Evolutionary conservation across 1,140 invertebrate species (phyloP), one percentile per base, ranked within the genome.

Genomic region (Calephelis nemesis): DNA sequence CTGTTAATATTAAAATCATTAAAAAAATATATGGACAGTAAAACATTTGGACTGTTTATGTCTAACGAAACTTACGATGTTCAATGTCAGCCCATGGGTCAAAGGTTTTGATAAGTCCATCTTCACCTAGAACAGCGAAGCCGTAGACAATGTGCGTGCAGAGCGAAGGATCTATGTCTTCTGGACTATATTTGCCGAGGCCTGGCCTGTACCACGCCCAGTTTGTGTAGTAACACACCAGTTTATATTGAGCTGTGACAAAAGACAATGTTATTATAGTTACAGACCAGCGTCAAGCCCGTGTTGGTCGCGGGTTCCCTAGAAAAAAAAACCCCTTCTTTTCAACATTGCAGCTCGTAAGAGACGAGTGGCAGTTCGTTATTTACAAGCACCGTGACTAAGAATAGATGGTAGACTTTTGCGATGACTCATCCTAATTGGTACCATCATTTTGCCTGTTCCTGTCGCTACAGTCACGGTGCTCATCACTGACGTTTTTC

Each of bases 91-190:
- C 96, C 97, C 97, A 98, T 4, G 96, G 95, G 87, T 98, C 97
- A 78, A 97, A 96, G 0, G 96, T 95, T 75, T 95, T 96, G 47
- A 98, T 95, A 0, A 98, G 87, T 10, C 95, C 94, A 0, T 96
- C 95, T 64, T 94, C 94, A 74, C 97, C 96, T 19, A 98, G 84
- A 2, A 97, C 96, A 2, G 97, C 97, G 82, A 98, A 98, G 30
- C 97, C 97, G 79, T 98, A 98, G 1, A 98, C 94, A 63, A 98
- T 95, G 78, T 98, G 98, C 0, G 97, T 98, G 79, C 97, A 98
- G 0, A 98, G 92, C 48, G 95, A 94, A 1, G 96, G 93, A 82
- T 98, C 96, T 19, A 98, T 98, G 74, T 97, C 94, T 80, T 97
- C 96, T 0, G 97, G 97, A 1, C 94, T 87, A 74, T 96, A 98